A percentile compares a stretch with the other conserved stretches of the same genome.
phyloP scores from a whole-genome alignment of 2,888 invertebrate genomes.

The Eristalis intricaria region DNA sequence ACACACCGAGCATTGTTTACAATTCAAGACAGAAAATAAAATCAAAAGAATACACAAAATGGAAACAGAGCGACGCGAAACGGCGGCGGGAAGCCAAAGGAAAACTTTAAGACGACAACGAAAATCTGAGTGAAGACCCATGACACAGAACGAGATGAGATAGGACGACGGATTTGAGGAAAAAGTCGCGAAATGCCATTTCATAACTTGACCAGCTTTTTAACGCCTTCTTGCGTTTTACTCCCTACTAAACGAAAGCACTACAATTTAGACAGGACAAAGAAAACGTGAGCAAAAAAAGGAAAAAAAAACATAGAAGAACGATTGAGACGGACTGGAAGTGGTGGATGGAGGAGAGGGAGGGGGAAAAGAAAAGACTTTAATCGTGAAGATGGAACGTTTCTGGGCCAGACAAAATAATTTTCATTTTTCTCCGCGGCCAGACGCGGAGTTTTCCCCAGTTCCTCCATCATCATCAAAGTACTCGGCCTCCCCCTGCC shows the following conservation, averaged over 20 bases:
- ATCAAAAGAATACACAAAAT: constrained; percentile 25
- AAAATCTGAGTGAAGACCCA: not conserved
- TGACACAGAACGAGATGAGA: constrained; percentile 7
- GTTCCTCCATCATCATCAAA: constrained; percentile 68
- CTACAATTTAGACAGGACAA: constrained; percentile 71
- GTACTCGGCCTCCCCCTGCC: not conserved
- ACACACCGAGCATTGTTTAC: constrained; percentile 60
- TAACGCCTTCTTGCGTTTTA: constrained; percentile 60
- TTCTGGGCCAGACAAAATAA: constrained; percentile 72
- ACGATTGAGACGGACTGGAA: constrained; percentile 36
- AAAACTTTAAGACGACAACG: not conserved
- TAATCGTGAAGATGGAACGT: constrained; percentile 72
- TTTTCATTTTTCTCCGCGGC: constrained; percentile 58
- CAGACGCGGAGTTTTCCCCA: constrained; percentile 69
- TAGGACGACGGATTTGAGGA: constrained; percentile 46
- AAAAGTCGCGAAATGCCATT: constrained; percentile 66
- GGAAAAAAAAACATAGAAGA: constrained; percentile 55
- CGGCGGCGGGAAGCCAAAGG: not conserved
- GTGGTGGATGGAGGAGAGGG: not conserved
- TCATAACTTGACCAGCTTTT: constrained; percentile 72
- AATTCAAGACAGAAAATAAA: constrained; percentile 31
- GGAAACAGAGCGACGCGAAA: not conserved
- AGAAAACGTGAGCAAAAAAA: constrained; percentile 45
- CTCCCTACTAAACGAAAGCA: constrained; percentile 61
- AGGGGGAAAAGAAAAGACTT: constrained; percentile 31